Evolutionary conservation across 2,797 vertebrate species (phyloP), one percentile per base, ranked within the genome.

Genomic region (Darevskia nairensis): DNA sequence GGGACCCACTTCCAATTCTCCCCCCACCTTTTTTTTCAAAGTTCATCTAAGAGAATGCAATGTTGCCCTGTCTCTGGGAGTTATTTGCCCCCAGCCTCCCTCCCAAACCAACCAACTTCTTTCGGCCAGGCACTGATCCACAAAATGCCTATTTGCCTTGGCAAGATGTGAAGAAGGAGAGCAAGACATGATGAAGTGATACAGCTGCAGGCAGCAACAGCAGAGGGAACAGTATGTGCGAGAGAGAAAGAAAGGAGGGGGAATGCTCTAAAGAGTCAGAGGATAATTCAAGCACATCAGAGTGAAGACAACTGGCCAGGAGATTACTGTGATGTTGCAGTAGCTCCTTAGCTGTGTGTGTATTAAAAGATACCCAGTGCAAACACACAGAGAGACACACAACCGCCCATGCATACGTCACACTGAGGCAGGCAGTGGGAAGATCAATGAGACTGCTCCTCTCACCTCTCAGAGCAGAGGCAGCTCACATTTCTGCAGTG

Each of bases 371-470:
- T 74, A 41, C 76, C 76, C 0, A 0, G 81, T 39, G 88, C 41
- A 92, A 93, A 92, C 82, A 1, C 46, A 89, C 90, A 86, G 0
- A 46, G 23, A 29, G 1, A 72, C 29, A 72, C 68, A 39, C 2
- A 17, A 68, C 32, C 50, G 19, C 84, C 19, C 21, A 9, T 74
- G 64, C 27, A 50, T 25, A 82, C 4, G 1, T 23, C 68, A 83
- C 50, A 5, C 19, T n/a, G n/a, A 44, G 68, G 17, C 0, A 81
- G 81, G 79, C 87, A 78, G 15, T 74, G 41, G 61, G 79, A 88
- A 94, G 87, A 95, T 86, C 82, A 94, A 93, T 89, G 87, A 75
- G 86, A 68, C 50, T 72, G 74, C 79, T 86, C 86, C 84, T 85
- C 84, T 89, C 87, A 75, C 69, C 90, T 85, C 86, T 90, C 80